Evolutionary conservation across 1,140 invertebrate genomes (phyloP).

Genomic region (Lineus longissimus): DNA sequence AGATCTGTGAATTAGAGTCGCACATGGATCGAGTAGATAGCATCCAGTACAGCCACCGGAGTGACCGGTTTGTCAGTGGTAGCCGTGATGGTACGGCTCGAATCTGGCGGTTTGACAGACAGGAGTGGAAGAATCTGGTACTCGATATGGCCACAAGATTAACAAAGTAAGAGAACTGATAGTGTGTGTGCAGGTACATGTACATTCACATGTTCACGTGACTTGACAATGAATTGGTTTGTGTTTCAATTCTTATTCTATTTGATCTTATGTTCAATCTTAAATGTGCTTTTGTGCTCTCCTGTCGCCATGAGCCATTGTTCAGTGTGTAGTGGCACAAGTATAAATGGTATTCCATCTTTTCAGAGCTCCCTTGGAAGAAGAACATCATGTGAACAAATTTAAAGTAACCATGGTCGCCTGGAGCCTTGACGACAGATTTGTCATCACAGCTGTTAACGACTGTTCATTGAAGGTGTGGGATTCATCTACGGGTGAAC

Average conservation of each 20-base stretch:
- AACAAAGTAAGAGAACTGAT: not conserved
- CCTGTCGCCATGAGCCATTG: no score
- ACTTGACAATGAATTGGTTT: no score
- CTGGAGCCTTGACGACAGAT: slow-evolving; percentile 85
- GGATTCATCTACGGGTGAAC: slow-evolving; percentile 62
- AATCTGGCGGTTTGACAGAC: slow-evolving; percentile 86
- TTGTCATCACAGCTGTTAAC: slow-evolving; percentile 84
- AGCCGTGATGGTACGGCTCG: slow-evolving; percentile 94
- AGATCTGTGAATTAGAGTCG: slow-evolving; percentile 79
- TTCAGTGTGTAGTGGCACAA: no score
- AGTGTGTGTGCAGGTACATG: not conserved
- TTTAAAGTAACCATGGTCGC: slow-evolving; percentile 91
- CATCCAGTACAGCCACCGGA: slow-evolving; percentile 87
- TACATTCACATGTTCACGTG: no score
- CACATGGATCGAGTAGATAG: slow-evolving; percentile 94
- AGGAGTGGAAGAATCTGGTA: slow-evolving; percentile 78
- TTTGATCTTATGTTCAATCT: no score
- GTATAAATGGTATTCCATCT: no score
- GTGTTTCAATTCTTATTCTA: no score
- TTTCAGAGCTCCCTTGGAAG: not conserved
- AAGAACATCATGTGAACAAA: slow-evolving; percentile 59
- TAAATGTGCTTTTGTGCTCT: no score
- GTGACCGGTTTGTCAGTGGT: slow-evolving; percentile 84
- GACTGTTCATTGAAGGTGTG: slow-evolving; percentile 85
- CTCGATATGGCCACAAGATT: slow-evolving; percentile 59